Evolutionary conservation across 2,888 invertebrate species (phyloP), one percentile per base, ranked within the genome.

Genomic region (Meiosimyza platycephala): DNA sequence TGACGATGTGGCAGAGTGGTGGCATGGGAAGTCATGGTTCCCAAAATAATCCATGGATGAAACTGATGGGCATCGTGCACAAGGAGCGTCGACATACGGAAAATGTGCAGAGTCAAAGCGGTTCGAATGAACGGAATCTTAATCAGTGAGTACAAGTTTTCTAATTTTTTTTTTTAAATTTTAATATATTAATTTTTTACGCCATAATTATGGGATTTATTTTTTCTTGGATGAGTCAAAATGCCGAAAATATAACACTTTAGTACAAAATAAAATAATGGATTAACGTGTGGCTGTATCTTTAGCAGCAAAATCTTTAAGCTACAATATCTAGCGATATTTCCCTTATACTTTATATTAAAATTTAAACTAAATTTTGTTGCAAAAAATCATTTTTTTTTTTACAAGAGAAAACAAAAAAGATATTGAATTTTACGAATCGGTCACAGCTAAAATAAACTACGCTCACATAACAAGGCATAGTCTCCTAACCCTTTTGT

Each of bases 21-120:
- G 92, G 92, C 88, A 92, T 92, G 90, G 91, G 92, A 81, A 92
- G 92, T 87, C 92, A 92, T 89, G 92, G 92, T 85, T 91, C 91
- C 88, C 92, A 92, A 86, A 93, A 93, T 90, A 93, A 93, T 88
- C 93, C 93, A 83, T 93, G 93, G 93, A 92, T 93, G 92, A 93
- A 93, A 86, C 88, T 93, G 79, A 93, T 93, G 93, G 93, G 93
- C 84, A 93, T 93, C 84, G 93, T 93, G 80, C 93, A 93, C 89
- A 93, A 93, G 88, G 92, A 93, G 85, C 88, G 92, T 77, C 89
- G 92, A 73, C 92, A 92, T 84, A 91, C 92, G 88, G 91, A 92
- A 78, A 90, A 90, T 74, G 86, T 88, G 78, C 88, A 88, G 79
- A 88, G 89, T 76, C 89, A 89, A 76, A 89, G 89, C 73, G 89